Conservation (phyloP, 2,888 invertebrate genomes). For the Miltochrista miniata region DNA sequence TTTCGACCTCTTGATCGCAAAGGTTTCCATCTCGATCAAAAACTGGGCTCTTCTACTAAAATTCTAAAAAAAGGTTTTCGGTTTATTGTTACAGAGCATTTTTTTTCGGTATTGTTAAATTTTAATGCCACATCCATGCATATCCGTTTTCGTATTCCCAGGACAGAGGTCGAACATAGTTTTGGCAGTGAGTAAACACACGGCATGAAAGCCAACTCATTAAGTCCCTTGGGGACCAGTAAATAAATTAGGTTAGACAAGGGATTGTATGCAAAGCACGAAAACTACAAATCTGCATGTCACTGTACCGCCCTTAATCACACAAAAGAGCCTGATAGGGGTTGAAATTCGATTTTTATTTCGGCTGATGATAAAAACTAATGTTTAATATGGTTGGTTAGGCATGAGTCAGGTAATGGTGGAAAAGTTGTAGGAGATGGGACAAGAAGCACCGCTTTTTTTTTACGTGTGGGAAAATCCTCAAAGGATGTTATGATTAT, state of each 20-base stretch:
- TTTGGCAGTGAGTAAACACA: background rate
- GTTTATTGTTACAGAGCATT: background rate
- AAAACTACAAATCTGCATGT: slow-evolving; percentile 6
- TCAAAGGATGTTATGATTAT: too few relatives aligned
- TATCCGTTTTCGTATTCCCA: background rate
- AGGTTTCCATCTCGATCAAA: too few relatives aligned
- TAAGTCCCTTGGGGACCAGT: slow-evolving; percentile 2
- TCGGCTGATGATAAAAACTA: background rate
- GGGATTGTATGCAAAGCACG: slow-evolving; percentile 11
- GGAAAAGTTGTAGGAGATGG: too few relatives aligned
- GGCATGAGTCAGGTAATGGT: too few relatives aligned
- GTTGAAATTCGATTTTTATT: background rate
- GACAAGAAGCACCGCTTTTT: too few relatives aligned
- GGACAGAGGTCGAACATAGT: background rate
- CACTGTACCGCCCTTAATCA: slow-evolving; percentile 5
- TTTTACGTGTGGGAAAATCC: too few relatives aligned
- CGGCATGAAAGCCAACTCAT: slow-evolving; percentile 1
- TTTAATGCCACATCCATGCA: too few relatives aligned
- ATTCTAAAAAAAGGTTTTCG: too few relatives aligned
- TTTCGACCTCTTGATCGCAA: too few relatives aligned
- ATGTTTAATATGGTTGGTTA: too few relatives aligned
- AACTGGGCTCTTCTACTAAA: too few relatives aligned
- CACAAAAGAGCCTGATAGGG: background rate
- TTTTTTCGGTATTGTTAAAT: background rate
- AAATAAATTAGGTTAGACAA: slow-evolving; percentile 2